Evolutionary conservation across 2,797 vertebrate genomes (phyloP).

Genomic region (Paratrypauchen microcephalus): DNA sequence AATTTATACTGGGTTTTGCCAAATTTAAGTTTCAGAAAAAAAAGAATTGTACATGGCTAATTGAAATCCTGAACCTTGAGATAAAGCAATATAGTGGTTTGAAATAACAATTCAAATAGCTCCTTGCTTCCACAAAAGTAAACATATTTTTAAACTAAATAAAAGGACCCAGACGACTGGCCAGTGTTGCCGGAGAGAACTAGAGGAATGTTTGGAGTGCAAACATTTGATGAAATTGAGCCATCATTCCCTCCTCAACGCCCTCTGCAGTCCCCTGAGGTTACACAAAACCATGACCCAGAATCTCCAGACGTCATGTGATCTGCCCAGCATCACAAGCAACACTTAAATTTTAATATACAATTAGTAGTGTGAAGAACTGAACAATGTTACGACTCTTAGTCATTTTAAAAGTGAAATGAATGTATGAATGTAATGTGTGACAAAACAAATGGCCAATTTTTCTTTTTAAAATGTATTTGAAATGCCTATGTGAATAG

Average conservation of each 20-base stretch:
- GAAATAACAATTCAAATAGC: background rate
- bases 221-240: constrained; percentile 18
- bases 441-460: too few species aligned
- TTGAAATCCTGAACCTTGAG: background rate
- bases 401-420: too few species aligned
- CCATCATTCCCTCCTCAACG: constrained; percentile 16
- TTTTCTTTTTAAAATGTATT: too few species aligned
- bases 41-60: too few species aligned
- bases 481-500: too few species aligned
- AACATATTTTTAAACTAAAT: background rate
- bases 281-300: constrained; percentile 27
- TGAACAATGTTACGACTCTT: too few species aligned
- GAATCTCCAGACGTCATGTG: constrained; percentile 40
- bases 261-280: constrained; percentile 18
- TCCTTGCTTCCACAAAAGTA: background rate
- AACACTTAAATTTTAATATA: constrained; percentile 6
- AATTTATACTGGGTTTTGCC: background rate
- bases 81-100: background rate
- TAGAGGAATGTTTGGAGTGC: constrained; percentile 13
- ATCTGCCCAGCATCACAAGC: constrained; percentile 40
- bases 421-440: too few species aligned
- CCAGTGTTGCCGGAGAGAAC: constrained; percentile 6
- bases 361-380: too few species aligned
- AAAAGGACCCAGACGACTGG: background rate
- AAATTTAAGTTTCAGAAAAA: too few species aligned